A percentile compares a stretch with the other conserved stretches of the same genome.
These are phyloP conservation scores for Lacerta viridis DNA, from an alignment of 2,797 vertebrate genomes.

Conservation along the genomic window DNA sequence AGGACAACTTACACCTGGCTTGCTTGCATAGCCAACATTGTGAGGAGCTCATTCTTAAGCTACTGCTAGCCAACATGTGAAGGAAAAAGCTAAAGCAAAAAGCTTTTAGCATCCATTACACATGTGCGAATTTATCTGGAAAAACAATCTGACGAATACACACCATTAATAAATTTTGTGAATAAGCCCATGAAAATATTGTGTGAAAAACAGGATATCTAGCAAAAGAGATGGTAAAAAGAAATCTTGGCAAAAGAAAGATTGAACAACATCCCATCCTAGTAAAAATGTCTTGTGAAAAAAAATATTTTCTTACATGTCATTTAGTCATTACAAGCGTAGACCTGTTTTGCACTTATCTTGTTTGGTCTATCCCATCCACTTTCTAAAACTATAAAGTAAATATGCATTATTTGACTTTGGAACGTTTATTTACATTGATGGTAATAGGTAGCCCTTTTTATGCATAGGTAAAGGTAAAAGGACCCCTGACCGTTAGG, in stretches of 20 bases:
- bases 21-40: accelerated
- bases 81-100: not conserved
- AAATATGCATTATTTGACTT: not conserved
- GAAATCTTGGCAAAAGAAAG: not conserved
- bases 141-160: too few relatives aligned
- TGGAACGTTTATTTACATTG: not conserved
- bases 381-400: not conserved
- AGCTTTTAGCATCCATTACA: not conserved
- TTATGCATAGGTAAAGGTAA: not conserved
- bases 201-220: not conserved
- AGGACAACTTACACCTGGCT: not conserved
- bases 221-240: not conserved
- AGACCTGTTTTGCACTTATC: not conserved
- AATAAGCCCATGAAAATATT: not conserved
- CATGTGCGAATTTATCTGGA: not conserved
- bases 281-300: not conserved
- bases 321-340: not conserved
- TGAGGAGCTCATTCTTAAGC: not conserved
- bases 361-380: not conserved
- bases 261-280: not conserved
- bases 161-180: too few relatives aligned
- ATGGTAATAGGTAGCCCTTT: not conserved
- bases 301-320: not conserved
- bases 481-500: too few relatives aligned
- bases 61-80: not conserved